Percentiles rank a stretch among this genome's conserved stretches.
Conservation (phyloP, 2,797 vertebrate genomes). For the Corythornis leucogaster region DNA sequence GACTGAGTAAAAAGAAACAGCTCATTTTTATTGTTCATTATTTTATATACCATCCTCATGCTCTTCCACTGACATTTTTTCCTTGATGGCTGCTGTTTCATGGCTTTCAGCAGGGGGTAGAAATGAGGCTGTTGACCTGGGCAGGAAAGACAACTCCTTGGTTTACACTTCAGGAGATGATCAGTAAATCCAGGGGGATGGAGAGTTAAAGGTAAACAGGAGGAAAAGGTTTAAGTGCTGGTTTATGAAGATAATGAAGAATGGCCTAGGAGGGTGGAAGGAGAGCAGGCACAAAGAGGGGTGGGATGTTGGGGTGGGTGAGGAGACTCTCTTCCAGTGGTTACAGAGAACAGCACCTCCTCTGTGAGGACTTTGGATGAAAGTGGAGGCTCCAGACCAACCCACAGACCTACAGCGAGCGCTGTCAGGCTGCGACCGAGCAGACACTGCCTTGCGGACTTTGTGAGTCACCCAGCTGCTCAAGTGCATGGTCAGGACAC, state of each 20-base stretch:
- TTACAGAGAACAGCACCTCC: not conserved
- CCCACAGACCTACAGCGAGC: not conserved
- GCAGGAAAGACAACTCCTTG: not conserved
- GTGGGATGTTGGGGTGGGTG: no score
- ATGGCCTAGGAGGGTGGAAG: not conserved
- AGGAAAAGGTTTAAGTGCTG: not conserved
- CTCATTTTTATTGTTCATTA: not conserved
- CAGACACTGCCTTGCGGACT: not conserved
- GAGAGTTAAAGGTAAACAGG: not conserved
- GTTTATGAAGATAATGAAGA: not conserved
- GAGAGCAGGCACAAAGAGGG: not conserved
- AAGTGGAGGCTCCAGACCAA: not conserved
- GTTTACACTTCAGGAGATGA: not conserved
- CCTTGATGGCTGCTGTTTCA: accelerated
- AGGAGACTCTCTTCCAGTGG: not conserved
- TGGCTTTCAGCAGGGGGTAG: not conserved
- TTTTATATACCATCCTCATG: not conserved
- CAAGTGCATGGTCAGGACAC: not conserved
- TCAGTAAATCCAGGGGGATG: not conserved
- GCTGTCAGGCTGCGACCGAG: accelerated
- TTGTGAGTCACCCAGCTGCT: not conserved
- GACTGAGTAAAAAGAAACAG: not conserved
- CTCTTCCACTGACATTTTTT: not conserved
- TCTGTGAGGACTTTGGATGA: not conserved
- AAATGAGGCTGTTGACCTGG: not conserved